Percentiles rank a stretch among this genome's conserved stretches.
Evolutionary conservation across 2,797 vertebrate genomes (phyloP).

Genomic region (Gastrophryne carolinensis): DNA sequence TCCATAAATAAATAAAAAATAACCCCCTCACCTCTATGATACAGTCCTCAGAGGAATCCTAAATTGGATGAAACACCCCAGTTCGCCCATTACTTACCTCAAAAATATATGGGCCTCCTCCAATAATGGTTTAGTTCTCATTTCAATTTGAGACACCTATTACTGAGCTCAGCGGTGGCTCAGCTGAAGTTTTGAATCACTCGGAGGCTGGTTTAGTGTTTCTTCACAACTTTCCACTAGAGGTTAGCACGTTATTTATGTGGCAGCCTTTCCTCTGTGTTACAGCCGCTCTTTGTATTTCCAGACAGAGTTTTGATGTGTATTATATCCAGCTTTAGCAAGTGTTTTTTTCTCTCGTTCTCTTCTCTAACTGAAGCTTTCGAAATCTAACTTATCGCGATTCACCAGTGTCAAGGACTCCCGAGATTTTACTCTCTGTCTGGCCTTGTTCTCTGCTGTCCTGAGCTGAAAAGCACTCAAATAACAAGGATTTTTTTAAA

Average conservation of each 20-base stretch:
- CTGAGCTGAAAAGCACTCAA: conserved; percentile 7
- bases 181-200: conserved; percentile 44
- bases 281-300: conserved; percentile 31
- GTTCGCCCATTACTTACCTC: too few relatives aligned
- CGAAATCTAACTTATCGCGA: conserved; percentile 38
- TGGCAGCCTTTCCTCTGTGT: conserved; percentile 15
- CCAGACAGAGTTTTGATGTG: conserved; percentile 17
- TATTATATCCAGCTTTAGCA: conserved; percentile 23
- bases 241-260: conserved; percentile 49
- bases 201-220: conserved; percentile 37
- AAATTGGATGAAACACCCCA: too few relatives aligned
- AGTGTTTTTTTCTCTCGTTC: not conserved
- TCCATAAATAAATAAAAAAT: too few relatives aligned
- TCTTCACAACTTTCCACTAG: conserved; percentile 39
- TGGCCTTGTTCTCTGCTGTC: conserved; percentile 14
- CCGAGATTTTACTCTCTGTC: conserved; percentile 31
- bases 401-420: conserved; percentile 48
- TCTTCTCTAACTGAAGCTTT: conserved; percentile 18
- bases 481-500: too few relatives aligned
- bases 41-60: too few relatives aligned
- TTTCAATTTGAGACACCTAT: conserved; percentile 53
- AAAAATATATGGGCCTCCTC: too few relatives aligned
- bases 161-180: conserved; percentile 42
- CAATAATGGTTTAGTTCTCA: conserved; percentile 38
- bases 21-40: too few relatives aligned